Percentiles rank a stretch among this genome's conserved stretches.
Evolutionary conservation across 2,888 invertebrate species (phyloP).

Genomic region (Acleris cristana): DNA sequence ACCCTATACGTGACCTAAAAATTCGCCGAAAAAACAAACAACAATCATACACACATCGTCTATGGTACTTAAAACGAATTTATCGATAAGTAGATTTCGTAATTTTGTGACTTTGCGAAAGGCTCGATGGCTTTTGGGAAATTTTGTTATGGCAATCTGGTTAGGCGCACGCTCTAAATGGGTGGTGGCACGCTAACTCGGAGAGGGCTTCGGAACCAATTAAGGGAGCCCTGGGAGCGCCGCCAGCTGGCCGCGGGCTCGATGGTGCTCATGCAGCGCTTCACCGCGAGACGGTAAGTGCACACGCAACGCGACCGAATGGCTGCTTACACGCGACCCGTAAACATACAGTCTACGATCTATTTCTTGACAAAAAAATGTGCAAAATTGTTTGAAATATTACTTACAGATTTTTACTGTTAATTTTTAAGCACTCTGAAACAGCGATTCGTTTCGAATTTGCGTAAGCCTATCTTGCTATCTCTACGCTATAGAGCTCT

Average conservation of each 20-base stretch:
- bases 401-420: too few relatives aligned
- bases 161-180: constrained; percentile 79
- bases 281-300: constrained; percentile 59
- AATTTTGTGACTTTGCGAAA: constrained; percentile 59
- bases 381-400: too few relatives aligned
- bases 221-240: constrained; percentile 80
- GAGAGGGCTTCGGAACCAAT: constrained; percentile 82
- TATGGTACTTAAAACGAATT: constrained; percentile 63
- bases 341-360: background rate
- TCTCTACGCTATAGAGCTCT: too few relatives aligned
- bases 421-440: too few relatives aligned
- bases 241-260: constrained; percentile 76
- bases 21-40: constrained; percentile 55
- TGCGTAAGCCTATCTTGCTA: too few relatives aligned
- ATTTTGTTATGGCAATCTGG: constrained; percentile 80
- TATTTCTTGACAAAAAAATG: background rate
- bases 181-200: constrained; percentile 73
- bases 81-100: constrained; percentile 58
- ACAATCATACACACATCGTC: constrained; percentile 60
- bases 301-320: constrained; percentile 61
- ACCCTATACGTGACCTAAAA: constrained; percentile 55
- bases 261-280: constrained; percentile 78
- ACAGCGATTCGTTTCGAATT: too few relatives aligned
- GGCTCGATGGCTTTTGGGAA: constrained; percentile 74
- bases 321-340: constrained; percentile 29